These are phyloP conservation scores for Pygmarrhopalites habei DNA, from an alignment of 1,140 invertebrate genomes.

Conservation along the genomic window DNA sequence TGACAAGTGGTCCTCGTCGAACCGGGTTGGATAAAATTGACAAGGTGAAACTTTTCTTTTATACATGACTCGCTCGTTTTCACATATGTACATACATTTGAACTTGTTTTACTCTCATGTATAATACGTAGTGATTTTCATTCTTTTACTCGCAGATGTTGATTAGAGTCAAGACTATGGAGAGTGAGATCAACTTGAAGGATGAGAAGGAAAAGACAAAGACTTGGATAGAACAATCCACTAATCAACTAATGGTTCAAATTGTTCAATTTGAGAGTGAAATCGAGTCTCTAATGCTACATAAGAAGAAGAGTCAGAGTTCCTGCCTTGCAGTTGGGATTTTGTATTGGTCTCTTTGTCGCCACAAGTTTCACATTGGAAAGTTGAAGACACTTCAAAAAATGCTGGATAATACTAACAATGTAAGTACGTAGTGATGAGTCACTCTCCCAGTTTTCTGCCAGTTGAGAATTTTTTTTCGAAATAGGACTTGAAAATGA, in stretches of 20 bases:
- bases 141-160: too few relatives aligned
- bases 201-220: slow-evolving; percentile 94
- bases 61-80: too few relatives aligned
- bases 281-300: slow-evolving; percentile 85
- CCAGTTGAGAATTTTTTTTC: too few relatives aligned
- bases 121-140: too few relatives aligned
- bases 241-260: slow-evolving; percentile 61
- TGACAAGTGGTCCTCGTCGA: too few relatives aligned
- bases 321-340: slow-evolving; percentile 88
- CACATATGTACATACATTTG: too few relatives aligned
- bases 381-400: slow-evolving; percentile 94
- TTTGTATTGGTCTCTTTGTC: slow-evolving; percentile 78
- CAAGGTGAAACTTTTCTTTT: too few relatives aligned
- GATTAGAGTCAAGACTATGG: slow-evolving; percentile 99
- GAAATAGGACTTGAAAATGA: too few relatives aligned
- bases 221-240: slow-evolving; percentile 85
- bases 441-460: too few relatives aligned
- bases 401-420: slow-evolving; percentile 78
- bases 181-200: slow-evolving; percentile 99
- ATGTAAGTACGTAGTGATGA: neutral
- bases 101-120: too few relatives aligned
- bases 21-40: too few relatives aligned
- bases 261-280: slow-evolving; percentile 96
- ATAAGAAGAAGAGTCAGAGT: slow-evolving; percentile 96
- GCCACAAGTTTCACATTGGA: slow-evolving; percentile 93